phyloP scores from a whole-genome alignment of 1,140 invertebrate genomes.

The Bombus ignitus region DNA sequence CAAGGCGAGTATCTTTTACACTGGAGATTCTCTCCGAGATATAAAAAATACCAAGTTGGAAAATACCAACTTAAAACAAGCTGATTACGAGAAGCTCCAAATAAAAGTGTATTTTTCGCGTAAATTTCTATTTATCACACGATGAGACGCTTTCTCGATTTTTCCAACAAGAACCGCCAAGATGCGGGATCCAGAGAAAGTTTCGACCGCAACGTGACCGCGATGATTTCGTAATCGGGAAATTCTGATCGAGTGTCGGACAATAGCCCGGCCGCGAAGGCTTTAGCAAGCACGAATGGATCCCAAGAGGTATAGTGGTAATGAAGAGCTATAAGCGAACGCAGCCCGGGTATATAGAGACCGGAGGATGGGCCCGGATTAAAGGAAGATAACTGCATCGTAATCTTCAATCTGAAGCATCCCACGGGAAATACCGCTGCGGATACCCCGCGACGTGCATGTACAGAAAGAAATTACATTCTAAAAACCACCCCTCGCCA shows the following conservation, averaged over 20 bases:
- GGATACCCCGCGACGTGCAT: constrained; percentile 2
- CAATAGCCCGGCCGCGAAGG: neutral
- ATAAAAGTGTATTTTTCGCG: no score
- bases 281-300: constrained; percentile 49
- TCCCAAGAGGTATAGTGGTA: constrained; percentile 52
- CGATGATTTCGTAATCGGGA: constrained; percentile 29
- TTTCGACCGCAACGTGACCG: neutral
- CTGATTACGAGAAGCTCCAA: no score
- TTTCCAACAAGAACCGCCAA: neutral
- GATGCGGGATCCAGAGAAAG: neutral
- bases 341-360: neutral
- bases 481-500: neutral
- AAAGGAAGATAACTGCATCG: constrained; percentile 64
- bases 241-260: constrained; percentile 41
- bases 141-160: neutral
- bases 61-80: no score
- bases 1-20: no score
- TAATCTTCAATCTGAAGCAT: constrained; percentile 60
- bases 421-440: constrained; percentile 46
- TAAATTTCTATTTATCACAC: no score
- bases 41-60: no score
- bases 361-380: constrained; percentile 27
- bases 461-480: constrained; percentile 48
- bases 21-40: no score
- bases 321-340: constrained; percentile 58